Evolutionary conservation across 2,797 vertebrate genomes (phyloP).

Genomic region (Mustela erminea): DNA sequence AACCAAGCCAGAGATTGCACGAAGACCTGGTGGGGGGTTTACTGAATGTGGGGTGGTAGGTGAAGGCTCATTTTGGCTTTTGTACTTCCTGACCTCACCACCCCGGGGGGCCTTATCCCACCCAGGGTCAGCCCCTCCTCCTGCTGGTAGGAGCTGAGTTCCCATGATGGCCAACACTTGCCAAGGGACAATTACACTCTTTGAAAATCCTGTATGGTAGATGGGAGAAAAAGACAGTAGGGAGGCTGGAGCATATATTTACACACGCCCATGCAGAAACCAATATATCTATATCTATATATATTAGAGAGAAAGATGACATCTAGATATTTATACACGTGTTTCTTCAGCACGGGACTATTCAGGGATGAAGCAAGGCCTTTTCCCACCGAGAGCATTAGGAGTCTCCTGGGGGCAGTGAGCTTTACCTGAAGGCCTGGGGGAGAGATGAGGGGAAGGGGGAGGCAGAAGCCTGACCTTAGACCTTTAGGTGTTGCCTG

Average conservation of each 20-base stretch:
- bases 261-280: conserved; percentile 64
- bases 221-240: conserved; percentile 37
- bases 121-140: background rate
- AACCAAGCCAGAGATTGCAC: background rate
- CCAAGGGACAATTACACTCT: conserved; percentile 38
- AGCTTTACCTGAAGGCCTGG: background rate
- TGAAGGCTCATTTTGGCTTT: background rate
- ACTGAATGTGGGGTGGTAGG: background rate
- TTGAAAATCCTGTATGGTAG: conserved; percentile 60
- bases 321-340: conserved; percentile 57
- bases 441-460: background rate
- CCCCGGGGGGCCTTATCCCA: background rate
- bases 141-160: conserved; percentile 1
- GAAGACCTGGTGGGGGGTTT: background rate
- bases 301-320: conserved; percentile 47
- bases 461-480: background rate
- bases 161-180: background rate
- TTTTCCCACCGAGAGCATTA: conserved; percentile 24
- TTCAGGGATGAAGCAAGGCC: conserved; percentile 18
- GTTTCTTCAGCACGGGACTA: conserved; percentile 38
- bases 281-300: conserved; percentile 54
- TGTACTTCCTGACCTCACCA: background rate
- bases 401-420: background rate
- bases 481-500: background rate
- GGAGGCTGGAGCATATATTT: conserved; percentile 64